Evolutionary conservation across 2,888 invertebrate species (phyloP).

Genomic region (Lasioglossum figueresi): DNA sequence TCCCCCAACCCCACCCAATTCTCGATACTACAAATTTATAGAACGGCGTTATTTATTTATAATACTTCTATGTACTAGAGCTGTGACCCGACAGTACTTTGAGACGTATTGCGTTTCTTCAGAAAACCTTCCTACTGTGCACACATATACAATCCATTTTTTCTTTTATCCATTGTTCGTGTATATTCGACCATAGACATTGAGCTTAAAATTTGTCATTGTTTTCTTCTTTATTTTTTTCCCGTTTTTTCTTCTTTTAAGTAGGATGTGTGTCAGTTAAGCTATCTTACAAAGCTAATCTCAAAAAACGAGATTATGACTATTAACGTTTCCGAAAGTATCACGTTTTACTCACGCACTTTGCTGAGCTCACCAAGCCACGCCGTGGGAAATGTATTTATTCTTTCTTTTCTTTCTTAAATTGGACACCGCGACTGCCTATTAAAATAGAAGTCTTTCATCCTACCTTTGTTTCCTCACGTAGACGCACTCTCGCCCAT

Average conservation of each 20-base stretch:
- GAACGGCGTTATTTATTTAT: slow-evolving; percentile 37
- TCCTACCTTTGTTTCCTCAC: slow-evolving; percentile 55
- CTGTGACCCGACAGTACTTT: slow-evolving; percentile 59
- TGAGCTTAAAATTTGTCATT: slow-evolving; percentile 71
- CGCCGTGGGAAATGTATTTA: slow-evolving; percentile 52
- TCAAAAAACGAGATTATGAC: slow-evolving; percentile 69
- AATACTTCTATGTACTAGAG: slow-evolving; percentile 45
- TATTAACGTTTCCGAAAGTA: slow-evolving; percentile 69
- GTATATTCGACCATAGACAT: slow-evolving; percentile 65
- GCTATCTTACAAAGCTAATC: slow-evolving; percentile 74
- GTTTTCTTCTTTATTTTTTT: neutral
- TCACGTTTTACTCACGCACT: slow-evolving; percentile 60
- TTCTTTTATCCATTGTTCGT: slow-evolving; percentile 23
- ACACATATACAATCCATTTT: slow-evolving; percentile 55
- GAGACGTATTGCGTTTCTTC: slow-evolving; percentile 52
- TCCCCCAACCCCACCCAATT: neutral
- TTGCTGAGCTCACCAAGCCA: slow-evolving; percentile 61
- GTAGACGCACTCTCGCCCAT: slow-evolving; percentile 55
- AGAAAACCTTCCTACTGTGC: slow-evolving; percentile 62
- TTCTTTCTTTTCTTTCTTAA: slow-evolving; percentile 50
- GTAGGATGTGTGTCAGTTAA: slow-evolving; percentile 60
- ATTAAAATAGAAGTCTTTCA: slow-evolving; percentile 75
- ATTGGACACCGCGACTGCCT: slow-evolving; percentile 68
- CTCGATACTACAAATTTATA: slow-evolving; percentile 48
- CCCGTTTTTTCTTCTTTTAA: slow-evolving; percentile 55